These are phyloP conservation scores for Pachyuromys duprasi DNA, from an alignment of 2,797 vertebrate genomes.

Conservation along the genomic window DNA sequence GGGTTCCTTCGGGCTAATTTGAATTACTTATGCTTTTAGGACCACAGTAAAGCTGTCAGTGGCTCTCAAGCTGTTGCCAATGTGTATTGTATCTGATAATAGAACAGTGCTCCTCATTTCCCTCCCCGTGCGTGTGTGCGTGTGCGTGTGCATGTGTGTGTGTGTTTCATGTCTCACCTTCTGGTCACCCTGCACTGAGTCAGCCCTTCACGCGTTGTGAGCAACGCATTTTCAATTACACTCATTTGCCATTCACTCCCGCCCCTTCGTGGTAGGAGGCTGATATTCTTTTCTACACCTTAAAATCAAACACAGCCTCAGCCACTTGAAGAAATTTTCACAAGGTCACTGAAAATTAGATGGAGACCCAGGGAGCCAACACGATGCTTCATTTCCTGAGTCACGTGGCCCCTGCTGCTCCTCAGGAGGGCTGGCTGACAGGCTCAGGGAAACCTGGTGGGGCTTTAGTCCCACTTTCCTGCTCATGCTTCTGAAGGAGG, in stretches of 20 bases:
- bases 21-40: background rate
- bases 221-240: background rate
- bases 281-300: conserved; percentile 42
- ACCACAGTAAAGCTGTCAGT: background rate
- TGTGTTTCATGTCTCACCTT: background rate
- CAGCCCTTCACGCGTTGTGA: background rate
- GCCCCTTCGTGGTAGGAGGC: conserved; percentile 17
- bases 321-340: conserved; percentile 30
- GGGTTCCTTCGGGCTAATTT: background rate
- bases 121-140: background rate
- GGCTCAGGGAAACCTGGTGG: background rate
- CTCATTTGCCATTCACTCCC: background rate
- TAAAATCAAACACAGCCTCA: conserved; percentile 56
- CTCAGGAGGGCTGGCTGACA: background rate
- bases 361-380: background rate
- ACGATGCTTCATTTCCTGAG: background rate
- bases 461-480: background rate
- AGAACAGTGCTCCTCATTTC: background rate
- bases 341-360: conserved; percentile 71
- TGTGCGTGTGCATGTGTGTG: background rate
- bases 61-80: background rate
- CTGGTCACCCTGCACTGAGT: background rate
- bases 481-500: background rate
- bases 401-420: fast-evolving
- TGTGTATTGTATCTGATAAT: background rate